Evolutionary conservation across 2,113 vertebrate genomes (phyloP), one percentile per base, ranked within the genome.

Genomic region (Oxyura jamaicensis): DNA sequence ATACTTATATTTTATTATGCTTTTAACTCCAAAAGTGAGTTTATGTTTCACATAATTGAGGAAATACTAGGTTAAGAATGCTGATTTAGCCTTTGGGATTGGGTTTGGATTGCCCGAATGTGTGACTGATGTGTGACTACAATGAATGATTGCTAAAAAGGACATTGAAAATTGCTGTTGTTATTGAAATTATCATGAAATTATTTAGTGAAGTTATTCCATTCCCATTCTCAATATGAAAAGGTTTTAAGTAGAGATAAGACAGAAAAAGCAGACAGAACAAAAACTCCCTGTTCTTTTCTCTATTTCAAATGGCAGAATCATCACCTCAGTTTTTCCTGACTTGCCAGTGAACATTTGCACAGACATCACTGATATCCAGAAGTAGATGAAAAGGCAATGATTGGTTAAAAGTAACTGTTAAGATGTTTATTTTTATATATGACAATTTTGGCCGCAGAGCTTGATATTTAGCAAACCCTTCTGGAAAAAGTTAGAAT

Each of bases 91-190:
- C 13, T 65, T 44, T 48, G 8, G 19, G 42, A 2, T 35, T 62
- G 52, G 12, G 14, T 39, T n/a, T 60, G 31, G 12, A 42, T 8
- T 68, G 35, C 15, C 15, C 39, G 8, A 39, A 39, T 39, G 44
- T 44, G 44, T 44, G 76, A 10, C 15, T 74, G 60, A 20, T 26
- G 4, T 23, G 39, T 42, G 22, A 48, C 3, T 6, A 59, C 55
- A 41, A 26, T 56, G 21, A 72, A 58, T 11, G 36, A 22, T 16
- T 18, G 6, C 11, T 84, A 18, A 53, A 77, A 50, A 35, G 3
- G 6, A 6, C 9, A 10, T 46, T 76, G 31, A 20, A 3, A 11
- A 26, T 36, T 4, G 1, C 12, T 21, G 48, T 33, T 53, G 0
- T 75, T 72, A 33, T 68, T 76, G 73, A 41, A 41, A 41, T 41